Conservation (phyloP, 2,113 vertebrate species). For the Salvelinus namaycush region DNA sequence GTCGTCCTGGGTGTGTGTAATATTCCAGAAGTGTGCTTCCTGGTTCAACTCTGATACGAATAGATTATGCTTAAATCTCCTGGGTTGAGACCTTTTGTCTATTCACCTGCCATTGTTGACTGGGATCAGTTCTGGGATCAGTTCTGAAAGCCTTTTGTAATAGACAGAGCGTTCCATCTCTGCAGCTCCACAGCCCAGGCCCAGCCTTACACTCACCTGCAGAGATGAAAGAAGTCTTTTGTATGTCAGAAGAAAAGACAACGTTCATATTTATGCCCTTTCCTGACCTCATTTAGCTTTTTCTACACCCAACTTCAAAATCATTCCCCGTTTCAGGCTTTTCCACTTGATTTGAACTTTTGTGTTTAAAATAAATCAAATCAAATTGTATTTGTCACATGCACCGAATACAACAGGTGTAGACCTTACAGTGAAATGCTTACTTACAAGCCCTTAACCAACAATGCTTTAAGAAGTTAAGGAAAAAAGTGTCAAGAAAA, state of each 20-base stretch:
- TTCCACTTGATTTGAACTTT: slow-evolving; percentile 17
- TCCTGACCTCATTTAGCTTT: slow-evolving; percentile 14
- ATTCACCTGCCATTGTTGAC: slow-evolving; percentile 55
- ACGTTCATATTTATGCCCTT: slow-evolving; percentile 33
- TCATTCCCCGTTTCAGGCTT: slow-evolving; percentile 23
- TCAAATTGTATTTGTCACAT: no score
- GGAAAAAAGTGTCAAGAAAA: no score
- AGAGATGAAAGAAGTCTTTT: slow-evolving; percentile 43
- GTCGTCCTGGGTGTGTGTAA: slow-evolving; percentile 7
- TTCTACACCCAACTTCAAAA: background rate
- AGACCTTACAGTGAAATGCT: no score
- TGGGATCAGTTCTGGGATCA: slow-evolving; percentile 46
- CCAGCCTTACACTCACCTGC: slow-evolving; percentile 27
- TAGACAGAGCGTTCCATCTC: slow-evolving; percentile 37
- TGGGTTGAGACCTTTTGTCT: slow-evolving; percentile 29
- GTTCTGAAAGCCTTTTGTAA: slow-evolving; percentile 50
- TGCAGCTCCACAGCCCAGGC: background rate
- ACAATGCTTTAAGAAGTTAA: no score
- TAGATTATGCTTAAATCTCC: slow-evolving; percentile 21
- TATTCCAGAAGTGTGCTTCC: background rate
- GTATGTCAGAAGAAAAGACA: slow-evolving; percentile 20
- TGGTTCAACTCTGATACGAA: slow-evolving; percentile 22
- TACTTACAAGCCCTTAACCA: no score
- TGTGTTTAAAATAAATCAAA: background rate
- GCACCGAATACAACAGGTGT: no score